Evolutionary conservation across 2,797 vertebrate species (phyloP).

Genomic region (Rhabdophis nuchalis): DNA sequence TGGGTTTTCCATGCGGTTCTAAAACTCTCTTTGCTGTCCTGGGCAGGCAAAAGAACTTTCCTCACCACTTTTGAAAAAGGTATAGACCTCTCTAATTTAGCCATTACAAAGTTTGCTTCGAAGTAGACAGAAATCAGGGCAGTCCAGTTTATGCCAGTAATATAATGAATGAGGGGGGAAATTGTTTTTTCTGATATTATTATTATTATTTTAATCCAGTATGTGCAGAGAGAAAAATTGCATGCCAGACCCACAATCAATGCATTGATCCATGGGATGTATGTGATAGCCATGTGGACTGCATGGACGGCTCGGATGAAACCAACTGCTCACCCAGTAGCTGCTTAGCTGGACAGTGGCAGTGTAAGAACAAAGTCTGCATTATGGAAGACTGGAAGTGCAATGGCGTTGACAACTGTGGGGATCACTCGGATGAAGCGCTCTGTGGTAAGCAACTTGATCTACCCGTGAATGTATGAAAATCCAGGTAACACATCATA

Average conservation of each 20-base stretch:
- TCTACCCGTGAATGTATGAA: not conserved
- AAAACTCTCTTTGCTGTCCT: not conserved
- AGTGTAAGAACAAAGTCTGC: constrained; percentile 79
- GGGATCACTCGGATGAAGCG: constrained; percentile 83
- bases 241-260: constrained; percentile 70
- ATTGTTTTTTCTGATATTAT: not conserved
- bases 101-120: not conserved
- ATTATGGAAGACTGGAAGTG: constrained; percentile 75
- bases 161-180: not conserved
- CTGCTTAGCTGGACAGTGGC: constrained; percentile 81
- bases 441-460: constrained; percentile 72
- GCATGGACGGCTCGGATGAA: constrained; percentile 78
- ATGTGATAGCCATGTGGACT: constrained; percentile 77
- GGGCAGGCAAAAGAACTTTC: not conserved
- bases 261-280: constrained; percentile 73
- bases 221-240: constrained; percentile 73
- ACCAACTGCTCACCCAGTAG: constrained; percentile 68
- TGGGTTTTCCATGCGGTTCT: not conserved
- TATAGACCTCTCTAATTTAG: not conserved
- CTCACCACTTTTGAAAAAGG: not conserved
- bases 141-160: not conserved
- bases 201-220: constrained; percentile 29
- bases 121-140: not conserved
- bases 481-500: not conserved
- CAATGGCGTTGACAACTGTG: constrained; percentile 77